Evolutionary conservation across 1,140 invertebrate species (phyloP).

Genomic region (Pygmarrhopalites habei): DNA sequence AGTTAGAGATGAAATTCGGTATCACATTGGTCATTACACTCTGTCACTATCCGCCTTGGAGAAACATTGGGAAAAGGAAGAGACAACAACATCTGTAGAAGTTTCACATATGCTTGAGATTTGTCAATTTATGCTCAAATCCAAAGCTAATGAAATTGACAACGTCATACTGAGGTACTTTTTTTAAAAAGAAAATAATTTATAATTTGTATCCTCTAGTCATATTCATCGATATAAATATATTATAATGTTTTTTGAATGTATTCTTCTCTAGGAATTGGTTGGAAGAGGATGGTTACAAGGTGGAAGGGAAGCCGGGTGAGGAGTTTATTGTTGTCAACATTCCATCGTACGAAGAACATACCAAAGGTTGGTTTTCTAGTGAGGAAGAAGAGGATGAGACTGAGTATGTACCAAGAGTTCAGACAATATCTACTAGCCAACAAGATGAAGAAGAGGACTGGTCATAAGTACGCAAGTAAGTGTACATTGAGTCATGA

Average conservation of each 20-base stretch:
- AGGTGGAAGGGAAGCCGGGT: no score
- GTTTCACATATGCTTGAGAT: neutral
- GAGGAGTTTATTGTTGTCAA: no score
- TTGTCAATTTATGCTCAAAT: neutral
- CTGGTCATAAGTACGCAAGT: no score
- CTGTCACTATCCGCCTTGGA: slow-evolving; percentile 2
- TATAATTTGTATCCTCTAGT: neutral
- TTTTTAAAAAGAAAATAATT: neutral
- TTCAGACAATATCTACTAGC: no score
- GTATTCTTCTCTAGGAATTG: neutral
- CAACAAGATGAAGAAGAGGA: no score
- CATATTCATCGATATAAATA: neutral
- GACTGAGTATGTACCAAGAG: no score
- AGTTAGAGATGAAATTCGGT: slow-evolving; percentile 23
- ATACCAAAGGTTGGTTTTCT: no score
- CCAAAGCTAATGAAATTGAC: neutral
- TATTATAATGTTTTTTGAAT: no score
- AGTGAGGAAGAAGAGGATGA: no score
- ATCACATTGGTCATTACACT: slow-evolving; percentile 15
- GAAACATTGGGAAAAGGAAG: neutral
- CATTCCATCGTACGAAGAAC: no score
- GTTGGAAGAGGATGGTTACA: neutral
- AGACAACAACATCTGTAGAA: neutral
- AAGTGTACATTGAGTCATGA: no score
- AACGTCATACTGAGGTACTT: neutral